Base-by-base conservation (phyloP, 2,797 vertebrate species). In the Tadarida brasiliensis region DNA sequence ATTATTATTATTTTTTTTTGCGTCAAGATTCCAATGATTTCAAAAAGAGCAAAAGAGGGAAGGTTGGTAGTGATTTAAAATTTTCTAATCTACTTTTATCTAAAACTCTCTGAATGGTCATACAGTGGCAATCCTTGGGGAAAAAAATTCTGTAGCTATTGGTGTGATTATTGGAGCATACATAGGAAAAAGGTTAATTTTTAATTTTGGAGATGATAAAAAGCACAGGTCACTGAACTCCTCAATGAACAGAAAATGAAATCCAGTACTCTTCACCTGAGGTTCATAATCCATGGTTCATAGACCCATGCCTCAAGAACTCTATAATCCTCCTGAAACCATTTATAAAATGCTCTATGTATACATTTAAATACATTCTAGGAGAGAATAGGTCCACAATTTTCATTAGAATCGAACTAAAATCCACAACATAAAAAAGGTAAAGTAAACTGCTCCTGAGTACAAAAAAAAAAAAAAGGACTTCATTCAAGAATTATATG, bases 21-120 rank as follows among this genome's bases (percentile, higher is more conserved):
- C 87, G 11, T 95, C 39, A 95, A 94, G 20, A 80, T 90, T 84
- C 5, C 47, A 95, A 80, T 80, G 22, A 47, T 73, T 94, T 92
- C 57, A 84, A 47, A 87, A 89, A 71, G 5, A 83, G 47, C 4
- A 14, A 74, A 80, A 3, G 3, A 49, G 1, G 22, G 8, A 93
- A 59, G 8, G 15, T 14, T 76, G 11, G 30, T 17, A 81, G 9
- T 54, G 20, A 89, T n/a, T 95, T 44, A 70, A 68, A 82, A 56
- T 61, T 70, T 86, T 70, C 78, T 56, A 81, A 95, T 71, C 14
- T 76, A 85, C 59, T 81, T 93, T 11, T 91, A 78, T 28, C 39
- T 67, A 71, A 94, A 61, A 51, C 12, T 33, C 63, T 86, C 28
- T 81, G 59, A 71, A 93, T 76, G 4, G 24, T 63, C 59, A 80